phyloP scores from a whole-genome alignment of 2,888 invertebrate genomes.

The Plebejus melissa region DNA sequence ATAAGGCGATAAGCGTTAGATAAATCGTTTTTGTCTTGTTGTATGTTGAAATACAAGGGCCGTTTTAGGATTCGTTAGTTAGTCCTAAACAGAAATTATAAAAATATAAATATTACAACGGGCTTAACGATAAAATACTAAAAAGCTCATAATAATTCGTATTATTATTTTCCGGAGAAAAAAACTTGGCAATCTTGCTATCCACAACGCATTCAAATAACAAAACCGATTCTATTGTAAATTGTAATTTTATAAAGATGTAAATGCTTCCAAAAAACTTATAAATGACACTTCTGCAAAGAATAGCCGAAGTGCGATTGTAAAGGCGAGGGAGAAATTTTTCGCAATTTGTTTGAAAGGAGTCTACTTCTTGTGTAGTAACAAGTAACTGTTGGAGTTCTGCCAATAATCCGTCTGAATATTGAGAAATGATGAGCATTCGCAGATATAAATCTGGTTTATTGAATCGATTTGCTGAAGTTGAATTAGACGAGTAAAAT shows the following conservation, averaged over 20 bases:
- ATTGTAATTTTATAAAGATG: neutral
- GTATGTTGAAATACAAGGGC: no score
- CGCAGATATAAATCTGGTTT: conserved; percentile 37
- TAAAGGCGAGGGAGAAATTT: conserved; percentile 29
- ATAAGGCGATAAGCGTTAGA: no score
- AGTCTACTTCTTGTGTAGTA: conserved; percentile 34
- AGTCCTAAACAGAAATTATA: no score
- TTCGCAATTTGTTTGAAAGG: conserved; percentile 35
- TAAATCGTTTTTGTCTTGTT: no score
- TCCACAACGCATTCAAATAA: neutral
- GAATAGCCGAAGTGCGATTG: conserved; percentile 11
- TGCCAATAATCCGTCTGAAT: conserved; percentile 36
- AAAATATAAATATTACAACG: no score
- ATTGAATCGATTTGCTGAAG: conserved; percentile 37
- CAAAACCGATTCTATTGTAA: neutral
- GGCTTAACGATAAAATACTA: no score
- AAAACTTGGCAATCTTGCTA: no score
- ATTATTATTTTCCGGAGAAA: no score
- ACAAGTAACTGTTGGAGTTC: conserved; percentile 31
- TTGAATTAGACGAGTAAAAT: conserved; percentile 31
- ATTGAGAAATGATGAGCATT: conserved; percentile 34
- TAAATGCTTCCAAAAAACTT: neutral
- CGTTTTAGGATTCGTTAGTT: no score
- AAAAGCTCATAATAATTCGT: no score
- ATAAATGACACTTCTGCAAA: neutral